Conservation (phyloP, 2,888 invertebrate species). For the Limenitis camilla region DNA sequence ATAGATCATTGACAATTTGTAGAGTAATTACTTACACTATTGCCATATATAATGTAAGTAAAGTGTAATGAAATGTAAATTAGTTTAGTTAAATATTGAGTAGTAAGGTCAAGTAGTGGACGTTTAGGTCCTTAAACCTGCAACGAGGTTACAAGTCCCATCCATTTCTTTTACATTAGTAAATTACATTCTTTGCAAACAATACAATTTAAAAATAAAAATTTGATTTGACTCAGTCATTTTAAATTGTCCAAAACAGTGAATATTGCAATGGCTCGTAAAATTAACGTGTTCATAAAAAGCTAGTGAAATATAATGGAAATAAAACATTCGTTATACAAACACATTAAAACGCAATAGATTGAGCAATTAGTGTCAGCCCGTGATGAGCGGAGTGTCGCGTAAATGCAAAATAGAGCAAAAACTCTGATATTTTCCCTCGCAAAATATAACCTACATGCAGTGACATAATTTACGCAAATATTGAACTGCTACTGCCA, state of each 20-base stretch:
- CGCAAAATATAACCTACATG: conserved; percentile 19
- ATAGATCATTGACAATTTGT: too few species aligned
- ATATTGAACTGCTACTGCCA: too few species aligned
- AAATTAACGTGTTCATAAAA: conserved; percentile 6
- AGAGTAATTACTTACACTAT: too few species aligned
- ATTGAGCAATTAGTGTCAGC: conserved; percentile 57
- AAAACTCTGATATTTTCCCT: conserved; percentile 29
- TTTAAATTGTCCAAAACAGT: neutral
- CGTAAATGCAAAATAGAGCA: conserved; percentile 22
- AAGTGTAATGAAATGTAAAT: too few species aligned
- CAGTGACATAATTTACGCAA: neutral
- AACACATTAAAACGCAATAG: conserved; percentile 61
- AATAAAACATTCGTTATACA: conserved; percentile 39
- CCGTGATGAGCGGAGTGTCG: conserved; percentile 11
- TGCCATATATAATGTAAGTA: too few species aligned
- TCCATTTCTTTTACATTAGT: too few species aligned
- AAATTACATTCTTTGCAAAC: too few species aligned
- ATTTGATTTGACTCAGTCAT: conserved; percentile 1
- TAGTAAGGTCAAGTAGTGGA: too few species aligned
- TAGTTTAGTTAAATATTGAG: too few species aligned
- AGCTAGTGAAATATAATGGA: conserved; percentile 15
- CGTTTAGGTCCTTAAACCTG: too few species aligned
- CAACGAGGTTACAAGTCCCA: too few species aligned
- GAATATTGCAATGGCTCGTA: conserved; percentile 4
- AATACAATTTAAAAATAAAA: neutral